A percentile compares a stretch with the other conserved stretches of the same genome.
These are phyloP conservation scores for Hydrolagus affinis DNA, from an alignment of 2,113 vertebrate genomes.

Conservation along the genomic window DNA sequence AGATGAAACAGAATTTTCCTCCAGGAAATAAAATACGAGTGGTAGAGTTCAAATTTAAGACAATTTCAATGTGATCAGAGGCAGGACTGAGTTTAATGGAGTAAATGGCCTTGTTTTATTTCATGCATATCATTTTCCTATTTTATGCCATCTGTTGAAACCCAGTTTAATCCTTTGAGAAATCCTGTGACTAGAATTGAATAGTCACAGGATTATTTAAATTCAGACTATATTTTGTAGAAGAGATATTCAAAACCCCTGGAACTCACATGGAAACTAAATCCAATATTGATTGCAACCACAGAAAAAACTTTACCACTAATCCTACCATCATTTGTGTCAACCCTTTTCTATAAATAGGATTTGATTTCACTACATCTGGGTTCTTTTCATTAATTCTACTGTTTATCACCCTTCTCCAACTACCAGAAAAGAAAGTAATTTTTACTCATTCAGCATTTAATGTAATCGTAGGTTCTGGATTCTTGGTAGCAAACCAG, in stretches of 20 bases:
- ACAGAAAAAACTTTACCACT: not conserved
- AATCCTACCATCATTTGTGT: conserved; percentile 22
- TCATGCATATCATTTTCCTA: not conserved
- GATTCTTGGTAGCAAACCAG: too few relatives aligned
- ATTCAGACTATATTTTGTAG: not conserved
- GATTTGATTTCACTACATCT: not conserved
- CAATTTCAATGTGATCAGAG: not conserved
- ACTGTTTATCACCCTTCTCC: not conserved
- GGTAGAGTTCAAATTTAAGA: too few relatives aligned
- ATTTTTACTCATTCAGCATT: not conserved
- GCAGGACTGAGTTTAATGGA: not conserved
- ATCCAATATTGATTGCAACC: conserved; percentile 8
- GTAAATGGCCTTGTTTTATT: not conserved
- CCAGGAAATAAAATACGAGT: not conserved
- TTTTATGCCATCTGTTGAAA: not conserved
- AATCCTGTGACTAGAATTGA: not conserved
- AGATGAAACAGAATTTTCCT: not conserved
- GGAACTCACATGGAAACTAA: conserved; percentile 14
- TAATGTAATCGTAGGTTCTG: too few relatives aligned
- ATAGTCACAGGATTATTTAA: not conserved
- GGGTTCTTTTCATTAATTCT: not conserved
- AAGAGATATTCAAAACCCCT: not conserved
- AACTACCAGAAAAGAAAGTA: not conserved
- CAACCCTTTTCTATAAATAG: conserved; percentile 9
- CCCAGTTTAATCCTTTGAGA: not conserved